Percentiles rank a stretch among this genome's conserved stretches.
Conservation (phyloP, 2,113 vertebrate species). For the Misgurnus mizolepis region DNA sequence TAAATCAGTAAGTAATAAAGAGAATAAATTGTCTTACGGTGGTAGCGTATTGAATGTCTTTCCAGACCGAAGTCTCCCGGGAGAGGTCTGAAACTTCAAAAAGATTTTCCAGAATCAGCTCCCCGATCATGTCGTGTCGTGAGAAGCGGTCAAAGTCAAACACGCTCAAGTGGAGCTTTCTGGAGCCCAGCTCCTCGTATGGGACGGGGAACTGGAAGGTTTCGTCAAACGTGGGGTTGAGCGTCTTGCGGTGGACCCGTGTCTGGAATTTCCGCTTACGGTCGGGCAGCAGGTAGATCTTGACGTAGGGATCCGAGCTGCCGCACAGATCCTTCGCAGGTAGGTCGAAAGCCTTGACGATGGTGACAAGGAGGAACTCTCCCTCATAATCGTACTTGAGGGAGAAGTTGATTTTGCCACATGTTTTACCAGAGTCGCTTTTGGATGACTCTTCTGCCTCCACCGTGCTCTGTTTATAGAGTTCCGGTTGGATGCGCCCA, state of each 20-base stretch:
- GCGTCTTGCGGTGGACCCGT: conserved; percentile 85
- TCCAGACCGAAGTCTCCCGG: conserved; percentile 91
- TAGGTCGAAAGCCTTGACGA: conserved; percentile 84
- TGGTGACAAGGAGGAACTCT: conserved; percentile 80
- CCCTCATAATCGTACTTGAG: conserved; percentile 75
- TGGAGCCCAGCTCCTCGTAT: conserved; percentile 84
- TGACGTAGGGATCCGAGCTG: conserved; percentile 86
- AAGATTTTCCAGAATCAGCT: conserved; percentile 94
- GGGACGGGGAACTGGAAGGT: conserved; percentile 87
- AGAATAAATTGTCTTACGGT: conserved; percentile 65
- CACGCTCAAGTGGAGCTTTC: conserved; percentile 94
- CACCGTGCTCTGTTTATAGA: conserved; percentile 73
- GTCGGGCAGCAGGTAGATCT: conserved; percentile 87
- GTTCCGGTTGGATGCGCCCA: conserved; percentile 79
- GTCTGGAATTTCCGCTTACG: conserved; percentile 88
- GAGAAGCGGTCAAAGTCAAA: conserved; percentile 99
- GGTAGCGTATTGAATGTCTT: conserved; percentile 83
- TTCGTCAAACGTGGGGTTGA: conserved; percentile 86
- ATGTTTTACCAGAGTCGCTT: conserved; percentile 67
- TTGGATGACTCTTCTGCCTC: conserved; percentile 62
- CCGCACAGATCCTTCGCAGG: conserved; percentile 85
- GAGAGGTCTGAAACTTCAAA: conserved; percentile 93
- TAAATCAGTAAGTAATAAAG: conserved; percentile 20
- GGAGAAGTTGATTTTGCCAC: conserved; percentile 78
- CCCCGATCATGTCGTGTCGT: conserved; percentile 97